These are phyloP conservation scores for Micromesistius poutassou DNA, from an alignment of 2,797 vertebrate genomes.

Conservation along the genomic window DNA sequence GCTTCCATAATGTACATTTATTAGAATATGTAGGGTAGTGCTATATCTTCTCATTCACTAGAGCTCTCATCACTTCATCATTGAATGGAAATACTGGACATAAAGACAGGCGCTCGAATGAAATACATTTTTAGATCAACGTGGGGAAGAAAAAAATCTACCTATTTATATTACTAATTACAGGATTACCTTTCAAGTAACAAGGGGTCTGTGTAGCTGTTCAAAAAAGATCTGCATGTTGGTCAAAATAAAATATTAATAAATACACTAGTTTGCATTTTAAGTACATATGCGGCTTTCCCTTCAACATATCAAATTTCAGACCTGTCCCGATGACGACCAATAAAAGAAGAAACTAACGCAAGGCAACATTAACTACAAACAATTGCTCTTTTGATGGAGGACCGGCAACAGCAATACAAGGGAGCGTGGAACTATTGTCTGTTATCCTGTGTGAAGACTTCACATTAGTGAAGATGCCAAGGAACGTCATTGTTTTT, in stretches of 20 bases:
- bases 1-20: conserved; percentile 74
- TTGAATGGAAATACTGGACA: conserved; percentile 41
- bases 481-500: no score
- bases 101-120: conserved; percentile 54
- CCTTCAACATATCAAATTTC: conserved; percentile 6
- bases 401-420: background rate
- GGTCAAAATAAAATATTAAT: conserved; percentile 64
- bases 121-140: conserved; percentile 65
- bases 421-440: background rate
- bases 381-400: background rate
- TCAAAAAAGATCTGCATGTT: conserved; percentile 41
- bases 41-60: conserved; percentile 68
- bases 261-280: conserved; percentile 57
- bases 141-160: conserved; percentile 56
- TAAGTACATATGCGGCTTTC: conserved; percentile 21
- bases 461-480: background rate
- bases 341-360: conserved; percentile 15
- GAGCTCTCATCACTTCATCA: conserved; percentile 50
- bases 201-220: conserved; percentile 58
- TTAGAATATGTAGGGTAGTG: conserved; percentile 75
- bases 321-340: conserved; percentile 22
- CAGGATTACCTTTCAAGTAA: conserved; percentile 71
- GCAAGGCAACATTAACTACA: background rate
- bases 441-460: background rate
- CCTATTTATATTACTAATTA: conserved; percentile 80